Percentiles rank a stretch among this genome's conserved stretches.
phyloP scores from a whole-genome alignment of 2,888 invertebrate species.

The Leucophenga maculata region DNA sequence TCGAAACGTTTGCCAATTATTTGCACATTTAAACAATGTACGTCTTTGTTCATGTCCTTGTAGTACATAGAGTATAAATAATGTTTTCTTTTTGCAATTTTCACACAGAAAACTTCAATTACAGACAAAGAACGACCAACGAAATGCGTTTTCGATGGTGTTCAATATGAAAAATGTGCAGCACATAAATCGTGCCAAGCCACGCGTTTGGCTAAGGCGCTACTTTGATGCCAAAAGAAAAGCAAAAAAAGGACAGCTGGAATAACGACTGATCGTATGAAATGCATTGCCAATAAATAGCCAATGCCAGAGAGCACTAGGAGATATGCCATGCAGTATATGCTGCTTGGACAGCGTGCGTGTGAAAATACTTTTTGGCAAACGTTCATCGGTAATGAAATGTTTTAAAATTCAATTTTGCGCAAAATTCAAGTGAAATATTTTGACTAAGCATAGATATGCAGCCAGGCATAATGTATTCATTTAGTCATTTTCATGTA shows the following conservation, averaged over 20 bases:
- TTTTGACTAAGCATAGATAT: background rate
- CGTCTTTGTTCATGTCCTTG: background rate
- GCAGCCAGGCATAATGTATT: slow-evolving; percentile 55
- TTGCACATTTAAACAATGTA: background rate
- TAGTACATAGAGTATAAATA: too few species aligned
- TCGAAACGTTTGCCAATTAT: background rate
- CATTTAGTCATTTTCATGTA: slow-evolving; percentile 60
- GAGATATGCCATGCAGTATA: too few species aligned
- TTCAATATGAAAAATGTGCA: slow-evolving; percentile 54
- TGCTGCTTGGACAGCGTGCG: background rate
- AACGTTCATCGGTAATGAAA: background rate
- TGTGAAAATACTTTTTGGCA: slow-evolving; percentile 6
- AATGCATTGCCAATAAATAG: too few species aligned
- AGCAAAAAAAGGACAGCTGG: too few species aligned
- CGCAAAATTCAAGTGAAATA: slow-evolving; percentile 2
- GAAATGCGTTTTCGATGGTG: slow-evolving; percentile 34
- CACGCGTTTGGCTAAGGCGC: background rate
- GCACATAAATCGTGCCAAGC: slow-evolving; percentile 56
- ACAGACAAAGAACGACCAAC: slow-evolving; percentile 1
- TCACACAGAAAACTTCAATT: background rate
- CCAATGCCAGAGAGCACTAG: too few species aligned
- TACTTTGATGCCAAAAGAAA: background rate
- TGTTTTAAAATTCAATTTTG: slow-evolving; percentile 17
- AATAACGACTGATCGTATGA: too few species aligned
- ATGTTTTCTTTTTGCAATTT: slow-evolving; percentile 1